A percentile compares a stretch with the other conserved stretches of the same genome.
These are phyloP conservation scores for Antechinus stuartii DNA, from an alignment of 2,113 vertebrate genomes.

Conservation along the genomic window DNA sequence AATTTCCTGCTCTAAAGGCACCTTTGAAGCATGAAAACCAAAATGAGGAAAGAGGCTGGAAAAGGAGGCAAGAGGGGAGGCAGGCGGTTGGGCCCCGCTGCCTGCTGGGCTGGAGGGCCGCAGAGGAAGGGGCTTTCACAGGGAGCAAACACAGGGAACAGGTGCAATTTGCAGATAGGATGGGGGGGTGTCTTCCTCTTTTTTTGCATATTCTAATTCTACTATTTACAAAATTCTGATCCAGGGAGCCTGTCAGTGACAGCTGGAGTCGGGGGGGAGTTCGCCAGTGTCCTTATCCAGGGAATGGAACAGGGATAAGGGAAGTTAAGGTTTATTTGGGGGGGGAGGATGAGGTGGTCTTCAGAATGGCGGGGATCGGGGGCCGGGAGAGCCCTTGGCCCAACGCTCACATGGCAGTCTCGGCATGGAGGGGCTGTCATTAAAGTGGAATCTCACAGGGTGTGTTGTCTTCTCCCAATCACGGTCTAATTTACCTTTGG, in stretches of 20 bases:
- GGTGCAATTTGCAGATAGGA: background rate
- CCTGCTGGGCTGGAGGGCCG: background rate
- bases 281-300: background rate
- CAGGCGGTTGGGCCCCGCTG: background rate
- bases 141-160: background rate
- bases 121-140: background rate
- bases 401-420: background rate
- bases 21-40: slow-evolving; percentile 12
- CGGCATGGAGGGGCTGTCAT: background rate
- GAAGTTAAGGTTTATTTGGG: background rate
- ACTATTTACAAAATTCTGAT: slow-evolving; percentile 4
- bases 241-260: background rate
- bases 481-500: background rate
- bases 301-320: background rate
- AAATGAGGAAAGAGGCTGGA: background rate
- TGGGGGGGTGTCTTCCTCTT: background rate
- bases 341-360: background rate
- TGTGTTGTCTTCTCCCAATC: background rate
- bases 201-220: slow-evolving; percentile 3
- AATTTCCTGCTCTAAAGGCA: slow-evolving; percentile 13
- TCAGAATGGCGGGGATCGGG: background rate
- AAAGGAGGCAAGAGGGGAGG: background rate
- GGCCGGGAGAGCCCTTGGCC: background rate
- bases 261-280: background rate
- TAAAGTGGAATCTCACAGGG: background rate